Percentiles rank a stretch among this genome's conserved stretches.
These are phyloP conservation scores for Apis cerana DNA, from an alignment of 1,140 invertebrate genomes.

Conservation along the genomic window DNA sequence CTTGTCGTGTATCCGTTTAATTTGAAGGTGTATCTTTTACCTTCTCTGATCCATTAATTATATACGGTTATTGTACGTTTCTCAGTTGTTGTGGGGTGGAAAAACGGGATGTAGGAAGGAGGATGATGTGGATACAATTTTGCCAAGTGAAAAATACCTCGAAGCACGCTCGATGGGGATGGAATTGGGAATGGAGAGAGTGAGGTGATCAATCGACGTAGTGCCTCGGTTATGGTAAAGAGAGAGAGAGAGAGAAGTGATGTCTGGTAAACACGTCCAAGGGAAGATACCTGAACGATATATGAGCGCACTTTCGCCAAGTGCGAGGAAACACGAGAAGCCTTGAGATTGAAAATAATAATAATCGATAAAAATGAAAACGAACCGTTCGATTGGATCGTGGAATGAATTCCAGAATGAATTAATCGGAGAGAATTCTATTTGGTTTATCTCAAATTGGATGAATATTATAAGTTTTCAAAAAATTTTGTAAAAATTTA, in stretches of 20 bases:
- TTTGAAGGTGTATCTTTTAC: not conserved
- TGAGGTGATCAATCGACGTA: slow-evolving; percentile 47
- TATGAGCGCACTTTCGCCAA: slow-evolving; percentile 60
- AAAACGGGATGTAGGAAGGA: not conserved
- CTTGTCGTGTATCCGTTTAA: not conserved
- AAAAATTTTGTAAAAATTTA: no score
- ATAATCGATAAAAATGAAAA: slow-evolving; percentile 19
- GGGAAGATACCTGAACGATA: slow-evolving; percentile 60
- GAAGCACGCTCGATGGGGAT: slow-evolving; percentile 40
- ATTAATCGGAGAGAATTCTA: no score
- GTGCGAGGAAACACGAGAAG: slow-evolving; percentile 1
- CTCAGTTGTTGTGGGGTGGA: no score
- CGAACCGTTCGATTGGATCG: no score
- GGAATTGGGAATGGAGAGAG: slow-evolving; percentile 36
- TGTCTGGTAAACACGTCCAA: slow-evolving; percentile 58
- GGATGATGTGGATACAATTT: slow-evolving; percentile 53
- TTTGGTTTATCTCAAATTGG: no score
- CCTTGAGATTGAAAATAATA: not conserved
- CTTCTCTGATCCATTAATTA: no score
- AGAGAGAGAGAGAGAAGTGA: not conserved
- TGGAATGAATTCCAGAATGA: no score
- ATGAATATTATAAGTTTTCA: no score
- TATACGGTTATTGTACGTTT: not conserved
- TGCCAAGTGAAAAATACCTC: slow-evolving; percentile 52
- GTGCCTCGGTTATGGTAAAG: not conserved